Evolutionary conservation across 2,113 vertebrate genomes (phyloP), one percentile per base, ranked within the genome.

Genomic region (Lates calcarifer): DNA sequence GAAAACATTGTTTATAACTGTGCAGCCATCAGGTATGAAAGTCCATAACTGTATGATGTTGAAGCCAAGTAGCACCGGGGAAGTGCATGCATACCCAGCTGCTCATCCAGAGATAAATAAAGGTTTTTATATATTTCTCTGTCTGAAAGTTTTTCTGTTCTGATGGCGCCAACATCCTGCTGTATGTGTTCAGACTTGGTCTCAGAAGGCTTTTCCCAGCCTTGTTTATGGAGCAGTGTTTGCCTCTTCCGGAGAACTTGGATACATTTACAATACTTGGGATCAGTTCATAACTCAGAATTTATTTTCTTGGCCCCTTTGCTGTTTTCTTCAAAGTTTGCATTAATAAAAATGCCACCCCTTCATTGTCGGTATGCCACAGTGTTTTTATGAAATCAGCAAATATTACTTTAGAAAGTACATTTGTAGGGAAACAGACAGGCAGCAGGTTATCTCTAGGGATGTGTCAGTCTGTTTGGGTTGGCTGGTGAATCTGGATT

Each of bases 1-100:
- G 84, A 90, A 90, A 91, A 88, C 90, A 90, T 87, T 90, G 87
- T 88, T 91, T 62, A 74, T 82, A 89, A 76, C 72, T 49, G 73
- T 61, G 78, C 84, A 77, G 86, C 75, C 83, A 79, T 83, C 77
- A 72, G 72, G 61, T 87, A 35, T 77, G 35, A 63, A 78, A 75
- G 81, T 85, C 82, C 66, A 18, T 80, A 76, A 56, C 75, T 66
- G 61, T 58, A 28, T 63, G 39, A 68, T 74, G 58, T 18, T 64
- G 72, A 72, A 60, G 74, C 63, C 15, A 41, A 63, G 61, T 5
- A 67, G 53, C 74, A 62, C 35, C 15, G 5, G 11, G 14, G 70
- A 57, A 74, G 41, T 37, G 18, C 33, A 35, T 68, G 51, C 66
- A 73, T 31, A 3, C 70, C 22, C 31, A 31, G 15, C 41, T 57